Evolutionary conservation across 2,113 vertebrate species (phyloP).

Genomic region (Malurus elegans): DNA sequence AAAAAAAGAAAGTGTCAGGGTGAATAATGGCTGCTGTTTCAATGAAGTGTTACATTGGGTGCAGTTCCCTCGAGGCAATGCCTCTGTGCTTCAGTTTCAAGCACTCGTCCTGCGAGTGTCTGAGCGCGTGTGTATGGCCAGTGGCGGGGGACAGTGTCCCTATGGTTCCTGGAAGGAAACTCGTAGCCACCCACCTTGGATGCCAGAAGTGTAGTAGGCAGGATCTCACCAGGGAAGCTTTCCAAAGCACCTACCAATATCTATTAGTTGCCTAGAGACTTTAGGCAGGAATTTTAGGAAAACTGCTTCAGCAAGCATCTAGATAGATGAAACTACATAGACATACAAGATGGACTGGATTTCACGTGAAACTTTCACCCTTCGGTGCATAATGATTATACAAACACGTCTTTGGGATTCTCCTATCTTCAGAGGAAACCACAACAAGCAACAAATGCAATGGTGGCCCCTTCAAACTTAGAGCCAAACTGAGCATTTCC

Average conservation of each 20-base stretch:
- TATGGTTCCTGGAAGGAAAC: background rate
- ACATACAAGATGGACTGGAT: background rate
- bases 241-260: background rate
- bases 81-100: background rate
- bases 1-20: constrained; percentile 11
- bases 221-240: background rate
- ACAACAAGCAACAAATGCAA: background rate
- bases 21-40: background rate
- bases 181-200: background rate
- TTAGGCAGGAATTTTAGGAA: background rate
- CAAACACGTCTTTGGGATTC: background rate
- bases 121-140: background rate
- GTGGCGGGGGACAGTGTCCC: accelerated
- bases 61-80: background rate
- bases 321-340: background rate
- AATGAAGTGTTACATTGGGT: background rate
- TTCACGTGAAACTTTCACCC: background rate
- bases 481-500: background rate
- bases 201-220: background rate
- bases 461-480: background rate
- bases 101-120: background rate
- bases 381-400: background rate
- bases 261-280: background rate
- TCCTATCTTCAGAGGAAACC: background rate
- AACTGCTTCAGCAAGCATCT: background rate